Conservation (phyloP, 2,113 vertebrate genomes). For the Speoplatyrhinus poulsoni region DNA sequence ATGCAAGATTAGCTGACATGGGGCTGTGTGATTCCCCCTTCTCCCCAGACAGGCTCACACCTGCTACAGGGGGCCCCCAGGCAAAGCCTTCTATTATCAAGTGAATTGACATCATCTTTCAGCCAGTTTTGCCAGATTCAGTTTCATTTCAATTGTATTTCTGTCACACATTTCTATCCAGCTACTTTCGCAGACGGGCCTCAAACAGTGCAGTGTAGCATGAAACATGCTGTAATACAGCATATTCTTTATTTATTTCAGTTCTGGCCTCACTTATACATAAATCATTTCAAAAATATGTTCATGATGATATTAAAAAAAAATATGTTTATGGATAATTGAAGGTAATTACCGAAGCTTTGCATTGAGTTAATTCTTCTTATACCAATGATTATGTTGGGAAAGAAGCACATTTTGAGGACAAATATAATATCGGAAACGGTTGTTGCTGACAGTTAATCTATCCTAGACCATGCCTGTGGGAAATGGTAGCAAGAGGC, state of each 20-base stretch:
- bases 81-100: slow-evolving; percentile 41
- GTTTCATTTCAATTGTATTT: slow-evolving; percentile 4
- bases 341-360: too few species aligned
- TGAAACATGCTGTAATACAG: too few species aligned
- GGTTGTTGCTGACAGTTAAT: slow-evolving; percentile 1
- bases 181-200: slow-evolving; percentile 10
- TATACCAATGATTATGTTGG: background rate
- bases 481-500: slow-evolving; percentile 11
- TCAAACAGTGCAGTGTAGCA: slow-evolving; percentile 3
- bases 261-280: too few species aligned
- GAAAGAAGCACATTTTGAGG: slow-evolving; percentile 1
- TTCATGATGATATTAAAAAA: too few species aligned
- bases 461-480: slow-evolving; percentile 1
- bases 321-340: too few species aligned
- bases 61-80: slow-evolving; percentile 43
- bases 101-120: slow-evolving; percentile 56
- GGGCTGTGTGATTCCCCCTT: slow-evolving; percentile 22
- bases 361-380: too few species aligned
- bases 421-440: slow-evolving; percentile 10
- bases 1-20: slow-evolving; percentile 30
- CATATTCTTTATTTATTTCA: too few species aligned
- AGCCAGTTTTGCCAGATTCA: slow-evolving; percentile 3
- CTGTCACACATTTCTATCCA: slow-evolving; percentile 30
- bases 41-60: slow-evolving; percentile 43
- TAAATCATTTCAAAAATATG: too few species aligned